phyloP scores from a whole-genome alignment of 2,113 vertebrate genomes.

The Zapus hudsonius region DNA sequence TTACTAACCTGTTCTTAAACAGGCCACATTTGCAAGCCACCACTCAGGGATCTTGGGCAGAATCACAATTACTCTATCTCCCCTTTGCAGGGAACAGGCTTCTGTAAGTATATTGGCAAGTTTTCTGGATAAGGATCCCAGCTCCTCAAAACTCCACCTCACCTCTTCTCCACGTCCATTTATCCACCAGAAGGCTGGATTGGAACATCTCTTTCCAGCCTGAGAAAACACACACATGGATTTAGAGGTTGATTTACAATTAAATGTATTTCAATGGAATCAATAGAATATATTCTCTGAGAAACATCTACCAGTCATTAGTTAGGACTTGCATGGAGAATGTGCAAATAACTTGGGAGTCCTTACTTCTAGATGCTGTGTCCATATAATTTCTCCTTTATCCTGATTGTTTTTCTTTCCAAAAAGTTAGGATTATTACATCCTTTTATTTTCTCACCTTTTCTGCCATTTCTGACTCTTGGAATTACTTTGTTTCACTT shows the following conservation, averaged over 20 bases:
- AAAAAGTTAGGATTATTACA: conserved; percentile 22
- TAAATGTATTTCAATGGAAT: not conserved
- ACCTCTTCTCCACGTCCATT: conserved; percentile 81
- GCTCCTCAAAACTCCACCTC: conserved; percentile 89
- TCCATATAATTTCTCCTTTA: conserved; percentile 25
- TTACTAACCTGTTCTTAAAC: conserved; percentile 87
- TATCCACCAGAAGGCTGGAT: conserved; percentile 90
- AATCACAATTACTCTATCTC: conserved; percentile 87
- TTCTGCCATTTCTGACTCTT: conserved; percentile 27
- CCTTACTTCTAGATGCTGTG: conserved; percentile 10
- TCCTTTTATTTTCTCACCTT: not conserved
- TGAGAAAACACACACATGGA: conserved; percentile 63
- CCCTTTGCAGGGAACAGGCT: conserved; percentile 82
- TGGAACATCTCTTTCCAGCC: conserved; percentile 78
- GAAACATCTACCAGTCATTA: not conserved
- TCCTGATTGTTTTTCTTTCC: not conserved
- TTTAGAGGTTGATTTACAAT: not conserved
- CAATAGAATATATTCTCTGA: not conserved
- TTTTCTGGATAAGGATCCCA: conserved; percentile 86
- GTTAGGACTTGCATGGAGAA: not conserved
- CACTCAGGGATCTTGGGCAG: conserved; percentile 89
- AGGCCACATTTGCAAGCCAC: conserved; percentile 91
- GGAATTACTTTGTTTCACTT: not conserved
- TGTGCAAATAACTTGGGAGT: not conserved
- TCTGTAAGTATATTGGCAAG: conserved; percentile 86